Percentiles rank a stretch among this genome's conserved stretches.
These are phyloP conservation scores for Marcusenius ussheri DNA, from an alignment of 2,113 vertebrate species.

Conservation along the genomic window DNA sequence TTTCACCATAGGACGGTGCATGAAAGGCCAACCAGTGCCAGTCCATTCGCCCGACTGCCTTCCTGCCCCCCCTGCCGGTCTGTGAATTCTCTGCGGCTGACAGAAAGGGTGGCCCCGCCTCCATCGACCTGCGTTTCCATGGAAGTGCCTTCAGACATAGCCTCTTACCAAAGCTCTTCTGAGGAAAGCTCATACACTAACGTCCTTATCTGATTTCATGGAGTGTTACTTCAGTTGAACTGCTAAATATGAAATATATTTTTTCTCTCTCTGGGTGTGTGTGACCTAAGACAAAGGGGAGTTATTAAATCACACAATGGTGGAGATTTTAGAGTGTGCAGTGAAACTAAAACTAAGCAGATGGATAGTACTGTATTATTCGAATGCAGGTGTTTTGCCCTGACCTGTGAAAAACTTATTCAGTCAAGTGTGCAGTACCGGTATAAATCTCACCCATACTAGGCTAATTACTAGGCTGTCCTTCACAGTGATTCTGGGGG, in stretches of 20 bases:
- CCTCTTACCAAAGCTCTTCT: slow-evolving; percentile 9
- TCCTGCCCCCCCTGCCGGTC: background rate
- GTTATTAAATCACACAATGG: background rate
- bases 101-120: background rate
- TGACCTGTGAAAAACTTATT: background rate
- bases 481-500: background rate
- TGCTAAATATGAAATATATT: background rate
- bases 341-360: background rate
- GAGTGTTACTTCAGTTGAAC: slow-evolving; percentile 12
- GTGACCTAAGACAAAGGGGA: background rate
- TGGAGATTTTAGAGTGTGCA: background rate
- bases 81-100: background rate
- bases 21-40: background rate
- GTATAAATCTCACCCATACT: background rate
- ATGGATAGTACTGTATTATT: background rate
- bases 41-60: background rate
- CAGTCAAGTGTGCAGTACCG: background rate
- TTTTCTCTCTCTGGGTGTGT: background rate
- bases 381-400: background rate
- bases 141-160: slow-evolving; percentile 1
- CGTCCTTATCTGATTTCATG: slow-evolving; percentile 3
- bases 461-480: background rate
- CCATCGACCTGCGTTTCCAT: background rate
- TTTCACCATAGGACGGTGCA: background rate
- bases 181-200: background rate